phyloP scores from a whole-genome alignment of 2,888 invertebrate species.

The Exocentrus adspersus region DNA sequence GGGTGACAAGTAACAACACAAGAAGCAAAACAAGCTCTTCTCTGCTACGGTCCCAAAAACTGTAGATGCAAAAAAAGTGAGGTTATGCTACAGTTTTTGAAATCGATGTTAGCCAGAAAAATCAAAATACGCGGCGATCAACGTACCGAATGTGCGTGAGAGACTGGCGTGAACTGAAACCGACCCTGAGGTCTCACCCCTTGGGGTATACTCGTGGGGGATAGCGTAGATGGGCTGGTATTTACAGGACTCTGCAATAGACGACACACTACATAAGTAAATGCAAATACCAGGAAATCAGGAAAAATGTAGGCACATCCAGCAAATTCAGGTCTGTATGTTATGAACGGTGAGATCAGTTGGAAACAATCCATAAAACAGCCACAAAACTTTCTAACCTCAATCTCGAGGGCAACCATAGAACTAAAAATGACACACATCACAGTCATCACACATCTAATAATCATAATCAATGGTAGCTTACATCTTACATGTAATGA shows the following conservation, averaged over 20 bases:
- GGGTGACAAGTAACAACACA: too few species aligned
- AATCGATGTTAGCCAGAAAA: conserved; percentile 6
- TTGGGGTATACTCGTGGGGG: conserved; percentile 72
- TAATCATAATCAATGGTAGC: too few species aligned
- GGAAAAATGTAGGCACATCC: too few species aligned
- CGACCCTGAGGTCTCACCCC: conserved; percentile 60
- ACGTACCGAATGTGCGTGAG: conserved; percentile 57
- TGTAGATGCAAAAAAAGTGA: conserved; percentile 34
- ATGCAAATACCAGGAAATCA: too few species aligned
- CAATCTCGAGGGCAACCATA: too few species aligned
- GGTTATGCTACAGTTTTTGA: conserved; percentile 13
- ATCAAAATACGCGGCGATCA: conserved; percentile 34
- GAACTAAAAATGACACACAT: too few species aligned
- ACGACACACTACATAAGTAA: conserved; percentile 20
- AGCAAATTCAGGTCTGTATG: too few species aligned
- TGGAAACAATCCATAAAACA: too few species aligned
- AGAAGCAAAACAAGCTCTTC: conserved; percentile 35
- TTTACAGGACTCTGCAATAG: conserved; percentile 73
- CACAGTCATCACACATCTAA: too few species aligned
- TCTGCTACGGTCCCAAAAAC: conserved; percentile 6
- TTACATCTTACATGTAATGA: too few species aligned
- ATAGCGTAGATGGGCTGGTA: conserved; percentile 77
- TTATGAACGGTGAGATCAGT: too few species aligned
- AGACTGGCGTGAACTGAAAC: conserved; percentile 60
- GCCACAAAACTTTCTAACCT: too few species aligned